Evolutionary conservation across 1,140 invertebrate genomes (phyloP).

Genomic region (Diabrotica virgifera): DNA sequence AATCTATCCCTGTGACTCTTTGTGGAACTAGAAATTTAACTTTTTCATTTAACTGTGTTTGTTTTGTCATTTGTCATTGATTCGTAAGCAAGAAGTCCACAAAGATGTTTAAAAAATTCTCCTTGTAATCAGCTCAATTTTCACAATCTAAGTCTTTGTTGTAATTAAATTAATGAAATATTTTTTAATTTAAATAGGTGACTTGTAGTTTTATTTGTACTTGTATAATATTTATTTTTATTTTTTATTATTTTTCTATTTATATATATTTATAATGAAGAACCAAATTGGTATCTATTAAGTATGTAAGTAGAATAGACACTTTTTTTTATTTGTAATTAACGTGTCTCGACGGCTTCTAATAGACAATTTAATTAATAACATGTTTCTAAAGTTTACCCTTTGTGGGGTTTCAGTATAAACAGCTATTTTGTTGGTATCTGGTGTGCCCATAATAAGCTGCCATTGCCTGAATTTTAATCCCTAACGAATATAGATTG

Average conservation of each 20-base stretch:
- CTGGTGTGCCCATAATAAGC: too few species aligned
- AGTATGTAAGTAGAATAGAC: too few species aligned
- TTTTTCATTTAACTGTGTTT: background rate
- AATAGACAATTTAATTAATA: too few species aligned
- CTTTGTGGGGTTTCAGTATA: too few species aligned
- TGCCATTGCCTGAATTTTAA: too few species aligned
- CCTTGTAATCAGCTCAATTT: background rate
- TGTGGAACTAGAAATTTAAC: too few species aligned
- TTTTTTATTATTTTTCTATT: background rate
- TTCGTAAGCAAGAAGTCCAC: background rate
- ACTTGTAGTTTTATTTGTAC: background rate
- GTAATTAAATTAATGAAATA: background rate
- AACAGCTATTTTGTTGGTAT: too few species aligned
- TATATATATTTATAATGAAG: background rate
- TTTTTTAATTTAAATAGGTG: constrained; percentile 6
- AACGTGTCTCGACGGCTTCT: too few species aligned
- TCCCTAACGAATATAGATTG: too few species aligned
- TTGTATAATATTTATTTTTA: background rate
- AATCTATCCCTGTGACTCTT: background rate
- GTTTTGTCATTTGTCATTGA: background rate
- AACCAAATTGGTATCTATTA: too few species aligned
- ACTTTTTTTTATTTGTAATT: too few species aligned
- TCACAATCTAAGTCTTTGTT: constrained; percentile 1
- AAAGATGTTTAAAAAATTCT: constrained; percentile 7
- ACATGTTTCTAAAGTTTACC: too few species aligned